phyloP scores from a whole-genome alignment of 2,113 vertebrate species.

The Muntiacus reevesi region DNA sequence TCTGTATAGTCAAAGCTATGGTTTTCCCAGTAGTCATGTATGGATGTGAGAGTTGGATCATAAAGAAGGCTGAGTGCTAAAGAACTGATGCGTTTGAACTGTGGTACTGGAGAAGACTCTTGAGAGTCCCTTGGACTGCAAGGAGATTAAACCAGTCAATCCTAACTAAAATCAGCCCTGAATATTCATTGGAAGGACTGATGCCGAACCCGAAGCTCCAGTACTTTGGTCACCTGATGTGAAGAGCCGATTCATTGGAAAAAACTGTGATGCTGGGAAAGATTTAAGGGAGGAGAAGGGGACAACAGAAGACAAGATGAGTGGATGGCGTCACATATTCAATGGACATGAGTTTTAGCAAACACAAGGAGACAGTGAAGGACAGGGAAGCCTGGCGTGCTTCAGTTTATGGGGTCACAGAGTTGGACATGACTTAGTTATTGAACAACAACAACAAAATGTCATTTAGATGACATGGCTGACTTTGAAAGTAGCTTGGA shows the following conservation, averaged over 20 bases:
- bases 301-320: not conserved
- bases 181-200: not conserved
- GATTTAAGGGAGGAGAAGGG: not conserved
- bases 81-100: not conserved
- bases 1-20: not conserved
- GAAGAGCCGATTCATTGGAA: not conserved
- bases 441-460: not conserved
- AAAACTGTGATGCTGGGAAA: not conserved
- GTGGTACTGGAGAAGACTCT: not conserved
- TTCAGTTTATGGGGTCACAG: not conserved
- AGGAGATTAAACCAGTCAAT: not conserved
- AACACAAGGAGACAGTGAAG: not conserved
- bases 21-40: not conserved
- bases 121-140: not conserved
- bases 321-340: not conserved
- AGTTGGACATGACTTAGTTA: not conserved
- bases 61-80: not conserved
- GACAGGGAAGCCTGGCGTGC: not conserved
- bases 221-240: not conserved
- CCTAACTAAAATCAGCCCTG: not conserved
- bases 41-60: not conserved
- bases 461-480: not conserved
- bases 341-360: not conserved
- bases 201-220: not conserved
- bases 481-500: slow-evolving; percentile 5